Conservation (phyloP, 2,113 vertebrate species). For the Nothoprocta perdicaria region DNA sequence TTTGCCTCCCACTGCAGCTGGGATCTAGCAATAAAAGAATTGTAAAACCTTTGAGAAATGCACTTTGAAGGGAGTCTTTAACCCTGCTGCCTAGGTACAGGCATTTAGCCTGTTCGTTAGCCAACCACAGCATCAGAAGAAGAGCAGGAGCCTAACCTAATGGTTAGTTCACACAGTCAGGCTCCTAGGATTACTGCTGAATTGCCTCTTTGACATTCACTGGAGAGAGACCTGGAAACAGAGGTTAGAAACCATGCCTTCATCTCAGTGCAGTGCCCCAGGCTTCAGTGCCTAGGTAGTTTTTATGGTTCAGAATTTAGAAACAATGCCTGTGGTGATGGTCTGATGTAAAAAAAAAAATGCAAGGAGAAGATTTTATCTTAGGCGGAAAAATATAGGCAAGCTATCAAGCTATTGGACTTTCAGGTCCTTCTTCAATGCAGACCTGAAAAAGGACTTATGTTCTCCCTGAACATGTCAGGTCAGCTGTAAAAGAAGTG, state of each 20-base stretch:
- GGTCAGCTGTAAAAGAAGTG: background rate
- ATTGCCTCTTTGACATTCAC: background rate
- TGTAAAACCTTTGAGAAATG: no score
- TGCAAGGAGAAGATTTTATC: background rate
- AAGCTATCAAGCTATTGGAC: background rate
- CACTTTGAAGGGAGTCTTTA: no score
- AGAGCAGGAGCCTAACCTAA: no score
- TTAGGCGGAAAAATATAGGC: background rate
- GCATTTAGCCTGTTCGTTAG: no score
- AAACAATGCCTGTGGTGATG: background rate
- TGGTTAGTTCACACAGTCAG: no score
- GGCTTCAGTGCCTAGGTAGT: background rate
- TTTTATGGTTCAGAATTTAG: background rate
- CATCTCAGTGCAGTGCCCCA: rapidly evolving
- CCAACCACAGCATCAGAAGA: no score
- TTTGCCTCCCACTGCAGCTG: background rate
- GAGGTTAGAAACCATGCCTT: background rate
- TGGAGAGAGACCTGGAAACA: background rate
- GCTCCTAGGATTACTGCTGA: no score
- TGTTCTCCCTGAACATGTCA: rapidly evolving
- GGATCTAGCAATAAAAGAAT: background rate
- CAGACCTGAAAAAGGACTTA: background rate
- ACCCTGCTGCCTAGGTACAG: no score
- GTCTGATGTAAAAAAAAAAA: background rate
- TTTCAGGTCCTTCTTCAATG: background rate